Base-by-base conservation (phyloP, 2,888 invertebrate genomes). In the Junonia oenone region DNA sequence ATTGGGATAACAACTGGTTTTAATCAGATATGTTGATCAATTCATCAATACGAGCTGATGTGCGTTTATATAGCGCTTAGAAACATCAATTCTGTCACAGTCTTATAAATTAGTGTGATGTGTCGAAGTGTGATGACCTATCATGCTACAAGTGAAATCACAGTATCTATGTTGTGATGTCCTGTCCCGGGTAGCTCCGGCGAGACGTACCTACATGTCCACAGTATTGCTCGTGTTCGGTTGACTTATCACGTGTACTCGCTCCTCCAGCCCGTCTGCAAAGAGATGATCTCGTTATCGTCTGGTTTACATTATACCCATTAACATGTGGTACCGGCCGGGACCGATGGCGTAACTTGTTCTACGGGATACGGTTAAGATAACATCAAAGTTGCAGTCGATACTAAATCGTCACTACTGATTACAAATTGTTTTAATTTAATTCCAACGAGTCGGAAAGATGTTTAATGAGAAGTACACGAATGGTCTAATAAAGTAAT, bases 211-310 rank as follows among this genome's bases (percentile, higher is more conserved):
- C 65, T 74, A 75, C 66, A 52, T 56, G 47, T 59, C 64, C 65
- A 62, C 59, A 51, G 49, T 37, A 17, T 46, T 73, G 72, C 70
- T 77, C 71, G 64, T 61, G 68, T 65, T 67, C 74, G 72, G 74
- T 79, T 80, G 81, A 86, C 92, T 93, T 94, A 96, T 97, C 96
- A 97, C 95, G 97, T 96, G 90, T 97, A 97, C 90, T 97, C 97
- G 76, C 96, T 95, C 91, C 97, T 93, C 97, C 97, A 97, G 77
- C 96, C 95, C 85, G 95, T 94, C 97, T 97, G 94, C 59, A 93
- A 93, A 78, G 75, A 90, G 81, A 75, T 75, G 69, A 29, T 51
- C 45, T 17, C 31, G 57, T 68, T 71, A 68, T 40, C 59, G 27
- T 45, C 27, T 19, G 45, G 22, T 37, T 43, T 49, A 37, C 43